Evolutionary conservation across 2,113 vertebrate species (phyloP), one percentile per base, ranked within the genome.

Genomic region (Sphaerodactylus townsendi): DNA sequence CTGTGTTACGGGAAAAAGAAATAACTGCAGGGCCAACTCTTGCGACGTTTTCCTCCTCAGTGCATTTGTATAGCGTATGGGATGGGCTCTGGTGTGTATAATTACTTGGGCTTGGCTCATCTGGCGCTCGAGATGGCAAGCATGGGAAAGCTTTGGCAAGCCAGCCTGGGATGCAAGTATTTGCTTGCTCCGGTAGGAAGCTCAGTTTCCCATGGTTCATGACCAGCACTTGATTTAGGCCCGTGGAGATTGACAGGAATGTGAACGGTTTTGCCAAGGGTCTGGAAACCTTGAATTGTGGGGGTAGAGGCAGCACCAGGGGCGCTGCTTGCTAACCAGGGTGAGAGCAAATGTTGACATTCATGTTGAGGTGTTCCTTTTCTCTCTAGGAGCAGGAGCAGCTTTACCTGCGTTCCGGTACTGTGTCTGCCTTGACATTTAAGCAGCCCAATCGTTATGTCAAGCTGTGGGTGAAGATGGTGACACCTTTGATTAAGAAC

Each of bases 401-500:
- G 93, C 95, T 99, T 85, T 99, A 98, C 87, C 87, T 91, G 82
- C 90, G 95, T 82, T 98, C 99, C 23, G 95, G 93, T 0, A 94
- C 94, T 2, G 98, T 99, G 59, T 98, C 97, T 0, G 74, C 93
- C 1, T 93, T 96, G 68, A 99, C 98, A 0, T 99, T 99, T 56
- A 94, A 98, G 91, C 98, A 97, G 93, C 96, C 98, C 0, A 95
- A 96, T 85, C 97, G 98, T 44, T 94, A 96, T 0, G 97, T 99
- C 87, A 98, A 98, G 88, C 96, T 99, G 89, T 99, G 99, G 99
- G 99, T 99, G 88, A 99, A 98, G 92, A 95, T 99, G 85, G 96
- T 99, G 76, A 99, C 98, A 0, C 98, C 98, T 0, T 92, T 99
- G 85, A 99, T 99, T 91, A 99, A 99, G 96, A 99, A 99, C 93